A percentile compares a stretch with the other conserved stretches of the same genome.
Conservation (phyloP, 2,888 invertebrate genomes). For the Theretra japonica region DNA sequence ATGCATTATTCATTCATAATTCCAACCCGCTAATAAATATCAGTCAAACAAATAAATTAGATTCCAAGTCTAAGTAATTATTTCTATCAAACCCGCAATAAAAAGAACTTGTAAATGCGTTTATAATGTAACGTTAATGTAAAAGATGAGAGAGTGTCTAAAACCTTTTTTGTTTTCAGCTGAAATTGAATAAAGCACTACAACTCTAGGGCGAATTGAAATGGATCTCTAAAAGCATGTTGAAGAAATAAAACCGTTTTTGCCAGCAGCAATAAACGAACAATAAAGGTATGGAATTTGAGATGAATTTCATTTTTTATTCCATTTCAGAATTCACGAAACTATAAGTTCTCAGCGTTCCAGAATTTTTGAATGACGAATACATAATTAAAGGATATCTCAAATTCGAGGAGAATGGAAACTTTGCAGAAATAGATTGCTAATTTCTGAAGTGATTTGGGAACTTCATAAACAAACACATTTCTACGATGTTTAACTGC, state of each 20-base stretch:
- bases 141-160: neutral
- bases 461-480: slow-evolving; percentile 41
- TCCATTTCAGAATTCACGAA: neutral
- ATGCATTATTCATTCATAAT: neutral
- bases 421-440: neutral
- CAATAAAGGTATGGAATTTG: slow-evolving; percentile 42
- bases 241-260: slow-evolving; percentile 43
- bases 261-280: slow-evolving; percentile 35
- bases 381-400: neutral
- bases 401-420: neutral
- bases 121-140: neutral
- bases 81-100: neutral
- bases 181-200: slow-evolving; percentile 3
- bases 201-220: slow-evolving; percentile 32
- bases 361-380: neutral
- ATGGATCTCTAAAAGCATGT: slow-evolving; percentile 44
- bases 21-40: neutral
- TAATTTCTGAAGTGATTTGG: slow-evolving; percentile 31
- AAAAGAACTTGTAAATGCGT: neutral
- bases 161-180: slow-evolving; percentile 6
- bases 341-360: neutral
- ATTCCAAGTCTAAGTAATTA: neutral
- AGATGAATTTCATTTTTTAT: slow-evolving; percentile 36
- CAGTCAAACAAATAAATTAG: neutral
- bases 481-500: slow-evolving; percentile 42